Evolutionary conservation across 2,888 invertebrate genomes (phyloP).

Genomic region (Tuta absoluta): DNA sequence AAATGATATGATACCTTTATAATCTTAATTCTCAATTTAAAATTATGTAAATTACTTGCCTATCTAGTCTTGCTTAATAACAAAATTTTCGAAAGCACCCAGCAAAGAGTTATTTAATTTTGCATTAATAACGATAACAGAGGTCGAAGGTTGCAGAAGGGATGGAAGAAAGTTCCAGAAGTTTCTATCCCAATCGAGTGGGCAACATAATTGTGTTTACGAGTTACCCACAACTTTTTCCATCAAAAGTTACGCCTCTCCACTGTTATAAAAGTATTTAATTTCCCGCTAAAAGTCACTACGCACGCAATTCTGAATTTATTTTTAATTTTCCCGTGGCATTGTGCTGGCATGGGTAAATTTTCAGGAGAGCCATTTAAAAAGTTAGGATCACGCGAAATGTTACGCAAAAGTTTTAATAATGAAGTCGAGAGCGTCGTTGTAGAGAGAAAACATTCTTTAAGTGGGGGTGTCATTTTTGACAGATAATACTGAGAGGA

Average conservation of each 20-base stretch:
- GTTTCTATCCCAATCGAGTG: constrained; percentile 58
- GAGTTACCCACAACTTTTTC: constrained; percentile 70
- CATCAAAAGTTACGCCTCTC: constrained; percentile 69
- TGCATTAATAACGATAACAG: constrained; percentile 59
- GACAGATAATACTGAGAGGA: neutral
- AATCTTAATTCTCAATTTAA: too few species aligned
- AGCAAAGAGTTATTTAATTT: constrained; percentile 50
- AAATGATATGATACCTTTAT: too few species aligned
- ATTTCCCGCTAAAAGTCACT: constrained; percentile 68
- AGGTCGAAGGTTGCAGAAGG: constrained; percentile 38
- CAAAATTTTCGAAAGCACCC: neutral
- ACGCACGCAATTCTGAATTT: constrained; percentile 60
- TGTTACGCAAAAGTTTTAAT: constrained; percentile 12
- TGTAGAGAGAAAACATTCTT: neutral
- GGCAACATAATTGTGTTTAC: constrained; percentile 71
- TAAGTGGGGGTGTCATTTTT: neutral
- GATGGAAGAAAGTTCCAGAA: constrained; percentile 56
- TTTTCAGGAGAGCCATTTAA: constrained; percentile 27
- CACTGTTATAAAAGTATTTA: constrained; percentile 68
- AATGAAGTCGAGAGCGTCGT: constrained; percentile 7
- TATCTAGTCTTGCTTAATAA: neutral
- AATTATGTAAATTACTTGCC: too few species aligned
- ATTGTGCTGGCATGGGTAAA: constrained; percentile 22
- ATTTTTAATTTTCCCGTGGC: constrained; percentile 47
- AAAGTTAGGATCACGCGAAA: constrained; percentile 27